Conservation (phyloP, 2,797 vertebrate species). For the Myiothlypis coronata region DNA sequence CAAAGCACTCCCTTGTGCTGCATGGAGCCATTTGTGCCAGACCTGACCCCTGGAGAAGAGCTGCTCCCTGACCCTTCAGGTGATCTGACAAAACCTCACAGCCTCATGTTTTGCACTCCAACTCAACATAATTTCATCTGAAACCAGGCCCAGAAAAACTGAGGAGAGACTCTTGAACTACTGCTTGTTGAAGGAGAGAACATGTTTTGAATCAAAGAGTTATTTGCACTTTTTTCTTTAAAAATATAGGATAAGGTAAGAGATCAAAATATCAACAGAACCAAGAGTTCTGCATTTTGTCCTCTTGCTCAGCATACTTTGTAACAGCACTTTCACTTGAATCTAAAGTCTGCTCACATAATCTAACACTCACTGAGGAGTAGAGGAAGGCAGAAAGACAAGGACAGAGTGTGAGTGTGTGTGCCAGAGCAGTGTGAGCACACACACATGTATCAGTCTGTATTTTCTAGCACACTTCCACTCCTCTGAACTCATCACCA, state of each 20-base stretch:
- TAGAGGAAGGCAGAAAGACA: not conserved
- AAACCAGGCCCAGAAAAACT: not conserved
- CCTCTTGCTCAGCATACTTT: not conserved
- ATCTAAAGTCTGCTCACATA: slow-evolving; percentile 5
- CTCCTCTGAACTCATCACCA: not conserved
- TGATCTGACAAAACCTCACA: not conserved
- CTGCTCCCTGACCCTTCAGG: not conserved
- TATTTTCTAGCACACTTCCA: not conserved
- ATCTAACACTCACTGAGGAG: not conserved
- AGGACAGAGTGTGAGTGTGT: not conserved
- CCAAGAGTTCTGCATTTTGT: not conserved
- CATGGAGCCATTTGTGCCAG: not conserved
- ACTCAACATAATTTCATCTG: not conserved
- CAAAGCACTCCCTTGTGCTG: not conserved
- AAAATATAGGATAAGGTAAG: not conserved
- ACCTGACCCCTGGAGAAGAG: not conserved
- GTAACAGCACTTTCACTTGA: not conserved
- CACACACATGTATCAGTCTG: not conserved
- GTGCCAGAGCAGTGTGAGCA: not conserved
- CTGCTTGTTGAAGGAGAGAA: not conserved
- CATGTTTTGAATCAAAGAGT: not conserved
- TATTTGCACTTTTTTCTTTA: not conserved
- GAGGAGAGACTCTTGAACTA: not conserved
- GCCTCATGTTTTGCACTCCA: not conserved
- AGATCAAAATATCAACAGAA: not conserved